Evolutionary conservation across 2,113 vertebrate genomes (phyloP).

Genomic region (Hydrolagus affinis): DNA sequence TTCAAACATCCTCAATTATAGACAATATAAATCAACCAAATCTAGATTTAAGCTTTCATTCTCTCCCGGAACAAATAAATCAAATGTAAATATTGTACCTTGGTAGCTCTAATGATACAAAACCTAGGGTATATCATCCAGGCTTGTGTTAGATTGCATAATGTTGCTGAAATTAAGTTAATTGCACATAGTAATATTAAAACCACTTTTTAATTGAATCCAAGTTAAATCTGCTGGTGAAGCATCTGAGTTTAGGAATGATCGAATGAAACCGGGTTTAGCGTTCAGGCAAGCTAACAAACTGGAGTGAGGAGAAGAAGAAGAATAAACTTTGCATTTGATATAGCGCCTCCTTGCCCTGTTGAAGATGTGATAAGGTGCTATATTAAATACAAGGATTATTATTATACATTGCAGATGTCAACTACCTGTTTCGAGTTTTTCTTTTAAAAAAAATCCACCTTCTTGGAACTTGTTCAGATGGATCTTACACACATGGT

Average conservation of each 20-base stretch:
- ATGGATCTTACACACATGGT: too few species aligned
- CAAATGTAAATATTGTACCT: neutral
- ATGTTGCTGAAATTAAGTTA: neutral
- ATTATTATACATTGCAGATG: too few species aligned
- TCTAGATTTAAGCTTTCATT: neutral
- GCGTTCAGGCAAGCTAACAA: neutral
- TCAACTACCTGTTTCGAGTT: too few species aligned
- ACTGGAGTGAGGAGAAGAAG: neutral
- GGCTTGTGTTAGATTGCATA: neutral
- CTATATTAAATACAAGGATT: too few species aligned
- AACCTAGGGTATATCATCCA: neutral
- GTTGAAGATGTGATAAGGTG: too few species aligned
- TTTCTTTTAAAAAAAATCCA: too few species aligned
- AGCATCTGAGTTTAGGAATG: neutral
- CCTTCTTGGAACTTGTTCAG: too few species aligned
- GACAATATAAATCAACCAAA: neutral
- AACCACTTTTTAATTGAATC: neutral
- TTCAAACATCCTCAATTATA: neutral
- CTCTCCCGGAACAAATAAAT: neutral
- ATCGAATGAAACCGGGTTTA: neutral
- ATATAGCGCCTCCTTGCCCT: neutral
- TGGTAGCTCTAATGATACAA: neutral
- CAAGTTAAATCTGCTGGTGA: neutral
- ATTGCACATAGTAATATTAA: neutral
- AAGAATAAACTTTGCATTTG: constrained; percentile 7